Evolutionary conservation across 2,113 vertebrate species (phyloP), one percentile per base, ranked within the genome.

Genomic region (Limnothrissa miodon): DNA sequence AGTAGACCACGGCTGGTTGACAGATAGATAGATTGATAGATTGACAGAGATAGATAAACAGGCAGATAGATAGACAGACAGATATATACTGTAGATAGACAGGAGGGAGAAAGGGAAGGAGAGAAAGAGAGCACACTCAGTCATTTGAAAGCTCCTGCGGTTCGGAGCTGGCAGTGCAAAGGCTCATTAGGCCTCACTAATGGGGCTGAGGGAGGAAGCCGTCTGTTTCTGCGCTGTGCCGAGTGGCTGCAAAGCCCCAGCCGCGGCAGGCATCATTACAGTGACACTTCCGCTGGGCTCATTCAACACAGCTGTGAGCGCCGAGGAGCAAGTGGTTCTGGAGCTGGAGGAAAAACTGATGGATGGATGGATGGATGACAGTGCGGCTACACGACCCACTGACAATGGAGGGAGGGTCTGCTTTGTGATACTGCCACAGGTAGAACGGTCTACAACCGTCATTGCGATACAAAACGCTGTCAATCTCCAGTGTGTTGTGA

Each of bases 151-250:
- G 62, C 62, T 70, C 62, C 62, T 70, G 62, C 29, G 13, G 62
- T 29, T 70, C 36, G 33, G 62, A 15, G 29, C 62, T 70, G 62
- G 62, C 62, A 33, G 1, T 33, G 62, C 36, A 36, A 70, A 70
- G 62, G 29, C 62, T 70, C 62, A 70, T 70, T 70, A 70, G 33
- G 62, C 62, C 62, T 70, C 62, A 36, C 17, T 70, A 70, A 70
- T 33, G 15, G 62, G 33, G 62, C 62, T 70, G 29, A 70, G 10
- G 29, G 62, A 70, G 15, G 36, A 36, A 36, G 10, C 33, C 62
- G 9, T 29, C 62, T 70, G 62, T 70, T 70, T 70, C n/a, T n/a
- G n/a, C n/a, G n/a, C n/a, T 70, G 10, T 33, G 0, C 62, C 11
- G 29, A 36, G 62, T 29, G 36, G 59, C 59, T 25, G 59, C 29